Conservation (phyloP, 2,113 vertebrate genomes). For the Cynopterus brachyotis region DNA sequence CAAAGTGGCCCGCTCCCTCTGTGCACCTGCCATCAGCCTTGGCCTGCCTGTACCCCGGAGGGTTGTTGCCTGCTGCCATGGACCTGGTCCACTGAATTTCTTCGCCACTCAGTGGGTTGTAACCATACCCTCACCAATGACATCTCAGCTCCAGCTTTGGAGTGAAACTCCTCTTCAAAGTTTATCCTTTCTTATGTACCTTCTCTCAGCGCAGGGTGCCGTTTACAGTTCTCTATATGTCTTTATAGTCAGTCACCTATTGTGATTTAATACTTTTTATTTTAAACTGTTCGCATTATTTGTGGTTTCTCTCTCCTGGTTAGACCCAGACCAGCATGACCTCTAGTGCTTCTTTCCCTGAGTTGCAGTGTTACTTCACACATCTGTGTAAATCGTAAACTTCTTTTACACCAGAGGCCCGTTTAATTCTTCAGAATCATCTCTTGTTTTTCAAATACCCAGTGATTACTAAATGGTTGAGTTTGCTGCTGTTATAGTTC, state of each 20-base stretch:
- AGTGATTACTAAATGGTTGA: background rate
- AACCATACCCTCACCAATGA: background rate
- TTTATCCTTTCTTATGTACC: background rate
- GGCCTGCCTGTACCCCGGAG: background rate
- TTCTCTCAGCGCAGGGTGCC: background rate
- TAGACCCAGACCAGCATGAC: background rate
- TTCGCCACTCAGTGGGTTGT: background rate
- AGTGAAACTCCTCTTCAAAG: background rate
- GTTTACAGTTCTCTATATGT: background rate
- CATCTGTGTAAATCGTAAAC: background rate
- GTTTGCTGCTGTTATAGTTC: background rate
- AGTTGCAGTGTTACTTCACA: background rate
- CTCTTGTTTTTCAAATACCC: background rate
- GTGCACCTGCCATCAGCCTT: background rate
- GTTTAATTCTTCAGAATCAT: background rate
- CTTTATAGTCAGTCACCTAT: background rate
- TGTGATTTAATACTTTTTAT: background rate
- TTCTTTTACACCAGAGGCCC: background rate
- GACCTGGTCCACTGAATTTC: background rate
- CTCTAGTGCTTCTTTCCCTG: background rate
- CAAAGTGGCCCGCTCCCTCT: background rate
- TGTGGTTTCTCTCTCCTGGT: conserved; percentile 1
- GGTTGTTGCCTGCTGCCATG: background rate
- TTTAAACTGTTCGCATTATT: background rate
- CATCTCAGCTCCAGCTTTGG: background rate